Percentiles rank a stretch among this genome's conserved stretches.
Conservation (phyloP, 2,888 invertebrate genomes). For the Lypha dubia region DNA sequence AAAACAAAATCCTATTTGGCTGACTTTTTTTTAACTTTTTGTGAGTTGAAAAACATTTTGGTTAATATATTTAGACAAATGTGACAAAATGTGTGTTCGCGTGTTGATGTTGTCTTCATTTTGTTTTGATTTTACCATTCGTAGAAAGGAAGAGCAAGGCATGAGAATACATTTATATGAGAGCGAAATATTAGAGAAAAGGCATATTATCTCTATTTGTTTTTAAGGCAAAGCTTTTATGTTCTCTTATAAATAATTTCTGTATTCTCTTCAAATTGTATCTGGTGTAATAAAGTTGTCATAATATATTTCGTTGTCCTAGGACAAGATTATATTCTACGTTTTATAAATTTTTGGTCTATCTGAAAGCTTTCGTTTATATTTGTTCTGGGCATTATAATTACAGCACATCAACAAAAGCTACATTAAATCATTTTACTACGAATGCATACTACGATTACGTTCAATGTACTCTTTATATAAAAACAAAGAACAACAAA, state of each 20-base stretch:
- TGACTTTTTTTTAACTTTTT: too few relatives aligned
- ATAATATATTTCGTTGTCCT: constrained; percentile 58
- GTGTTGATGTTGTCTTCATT: constrained; percentile 29
- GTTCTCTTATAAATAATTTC: not conserved
- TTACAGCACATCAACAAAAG: not conserved
- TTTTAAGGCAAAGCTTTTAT: constrained; percentile 31
- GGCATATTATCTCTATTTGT: not conserved
- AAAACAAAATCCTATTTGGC: too few relatives aligned
- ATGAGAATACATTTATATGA: too few relatives aligned
- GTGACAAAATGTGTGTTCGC: not conserved
- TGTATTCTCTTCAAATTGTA: constrained; percentile 1
- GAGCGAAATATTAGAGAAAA: constrained; percentile 17
- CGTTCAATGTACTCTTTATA: constrained; percentile 58
- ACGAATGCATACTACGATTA: constrained; percentile 43
- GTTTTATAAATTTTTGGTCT: constrained; percentile 22
- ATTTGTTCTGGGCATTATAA: constrained; percentile 52
- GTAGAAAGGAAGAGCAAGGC: not conserved
- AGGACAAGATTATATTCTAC: constrained; percentile 64
- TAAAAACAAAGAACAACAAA: constrained; percentile 42
- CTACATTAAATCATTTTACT: constrained; percentile 35
- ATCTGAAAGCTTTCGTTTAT: constrained; percentile 32
- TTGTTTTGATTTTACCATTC: constrained; percentile 66
- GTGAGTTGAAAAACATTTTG: too few relatives aligned
- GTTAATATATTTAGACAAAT: not conserved
- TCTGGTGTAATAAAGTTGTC: not conserved